A percentile compares a stretch with the other conserved stretches of the same genome.
Conservation (phyloP, 2,797 vertebrate genomes). For the Argentina silus region DNA sequence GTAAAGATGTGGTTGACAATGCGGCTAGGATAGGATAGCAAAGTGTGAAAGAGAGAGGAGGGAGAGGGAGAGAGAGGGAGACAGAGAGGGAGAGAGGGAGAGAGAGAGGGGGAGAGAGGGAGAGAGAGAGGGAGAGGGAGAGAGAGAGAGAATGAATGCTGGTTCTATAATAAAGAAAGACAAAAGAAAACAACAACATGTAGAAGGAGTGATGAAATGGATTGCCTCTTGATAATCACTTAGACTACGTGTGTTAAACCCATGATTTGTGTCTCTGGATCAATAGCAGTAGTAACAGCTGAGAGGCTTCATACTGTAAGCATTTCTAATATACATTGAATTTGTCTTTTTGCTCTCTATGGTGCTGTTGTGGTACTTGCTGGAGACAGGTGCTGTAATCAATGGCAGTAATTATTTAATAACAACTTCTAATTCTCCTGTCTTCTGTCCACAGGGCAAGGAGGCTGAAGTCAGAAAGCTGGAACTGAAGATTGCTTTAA, state of each 20-base stretch:
- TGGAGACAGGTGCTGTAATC: slow-evolving; percentile 35
- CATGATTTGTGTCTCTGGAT: slow-evolving; percentile 28
- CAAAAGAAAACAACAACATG: slow-evolving; percentile 1
- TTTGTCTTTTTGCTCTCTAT: slow-evolving; percentile 39
- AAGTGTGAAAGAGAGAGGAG: too few relatives aligned
- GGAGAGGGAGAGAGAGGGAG: too few relatives aligned
- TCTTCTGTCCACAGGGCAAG: slow-evolving; percentile 85
- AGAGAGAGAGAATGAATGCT: too few relatives aligned
- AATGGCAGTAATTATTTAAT: slow-evolving; percentile 64
- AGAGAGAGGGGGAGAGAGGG: too few relatives aligned
- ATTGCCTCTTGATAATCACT: slow-evolving; percentile 40
- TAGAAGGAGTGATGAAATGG: slow-evolving; percentile 37
- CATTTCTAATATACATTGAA: slow-evolving; percentile 27
- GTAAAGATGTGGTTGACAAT: slow-evolving; percentile 31
- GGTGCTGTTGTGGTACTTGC: slow-evolving; percentile 59
- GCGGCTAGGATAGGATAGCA: slow-evolving; percentile 21
- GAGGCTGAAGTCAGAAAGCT: slow-evolving; percentile 84
- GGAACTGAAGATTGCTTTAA: slow-evolving; percentile 89
- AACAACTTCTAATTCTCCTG: slow-evolving; percentile 64
- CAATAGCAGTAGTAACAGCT: slow-evolving; percentile 12
- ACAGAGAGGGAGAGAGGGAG: too few relatives aligned
- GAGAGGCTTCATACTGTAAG: slow-evolving; percentile 1
- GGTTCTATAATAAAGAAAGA: background rate
- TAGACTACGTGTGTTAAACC: slow-evolving; percentile 13
- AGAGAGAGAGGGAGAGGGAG: too few relatives aligned